Evolutionary conservation across 2,888 invertebrate genomes (phyloP).

Genomic region (Phaedon cochleariae): DNA sequence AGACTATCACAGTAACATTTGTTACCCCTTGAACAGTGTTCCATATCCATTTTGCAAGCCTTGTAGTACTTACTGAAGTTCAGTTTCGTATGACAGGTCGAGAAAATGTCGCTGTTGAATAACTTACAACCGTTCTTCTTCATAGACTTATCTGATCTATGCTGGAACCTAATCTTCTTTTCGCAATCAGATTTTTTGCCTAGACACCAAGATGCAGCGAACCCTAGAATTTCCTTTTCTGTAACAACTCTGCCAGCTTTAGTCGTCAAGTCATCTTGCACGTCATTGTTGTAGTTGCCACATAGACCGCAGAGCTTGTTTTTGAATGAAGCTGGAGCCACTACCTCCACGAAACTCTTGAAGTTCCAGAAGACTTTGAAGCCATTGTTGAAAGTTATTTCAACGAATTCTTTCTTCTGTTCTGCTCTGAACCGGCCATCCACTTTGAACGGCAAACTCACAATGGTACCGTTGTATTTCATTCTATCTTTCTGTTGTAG

Average conservation of each 20-base stretch:
- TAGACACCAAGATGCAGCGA: slow-evolving; percentile 91
- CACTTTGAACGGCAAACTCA: slow-evolving; percentile 57
- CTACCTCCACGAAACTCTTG: slow-evolving; percentile 87
- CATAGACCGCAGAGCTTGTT: slow-evolving; percentile 88
- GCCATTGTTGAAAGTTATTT: slow-evolving; percentile 76
- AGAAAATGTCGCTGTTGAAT: slow-evolving; percentile 67
- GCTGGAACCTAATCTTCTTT: slow-evolving; percentile 39
- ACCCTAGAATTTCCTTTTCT: slow-evolving; percentile 72
- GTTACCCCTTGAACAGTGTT: slow-evolving; percentile 78
- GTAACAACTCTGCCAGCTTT: slow-evolving; percentile 72
- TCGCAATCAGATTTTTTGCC: slow-evolving; percentile 63
- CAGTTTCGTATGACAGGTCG: slow-evolving; percentile 80
- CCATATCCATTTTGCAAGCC: slow-evolving; percentile 81
- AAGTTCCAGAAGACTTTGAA: slow-evolving; percentile 93
- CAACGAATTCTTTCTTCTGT: slow-evolving; percentile 73
- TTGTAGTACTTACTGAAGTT: slow-evolving; percentile 85
- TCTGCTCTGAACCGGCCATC: slow-evolving; percentile 68
- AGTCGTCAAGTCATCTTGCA: slow-evolving; percentile 82
- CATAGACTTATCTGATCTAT: slow-evolving; percentile 10
- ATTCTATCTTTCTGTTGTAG: slow-evolving; percentile 87
- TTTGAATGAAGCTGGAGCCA: slow-evolving; percentile 79
- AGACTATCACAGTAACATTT: slow-evolving; percentile 91
- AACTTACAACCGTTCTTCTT: slow-evolving; percentile 50
- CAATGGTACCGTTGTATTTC: slow-evolving; percentile 83
- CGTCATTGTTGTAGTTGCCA: slow-evolving; percentile 91